A percentile compares a stretch with the other conserved stretches of the same genome.
These are phyloP conservation scores for Chlorodrepanis virens DNA, from an alignment of 2,113 vertebrate species.

Conservation along the genomic window DNA sequence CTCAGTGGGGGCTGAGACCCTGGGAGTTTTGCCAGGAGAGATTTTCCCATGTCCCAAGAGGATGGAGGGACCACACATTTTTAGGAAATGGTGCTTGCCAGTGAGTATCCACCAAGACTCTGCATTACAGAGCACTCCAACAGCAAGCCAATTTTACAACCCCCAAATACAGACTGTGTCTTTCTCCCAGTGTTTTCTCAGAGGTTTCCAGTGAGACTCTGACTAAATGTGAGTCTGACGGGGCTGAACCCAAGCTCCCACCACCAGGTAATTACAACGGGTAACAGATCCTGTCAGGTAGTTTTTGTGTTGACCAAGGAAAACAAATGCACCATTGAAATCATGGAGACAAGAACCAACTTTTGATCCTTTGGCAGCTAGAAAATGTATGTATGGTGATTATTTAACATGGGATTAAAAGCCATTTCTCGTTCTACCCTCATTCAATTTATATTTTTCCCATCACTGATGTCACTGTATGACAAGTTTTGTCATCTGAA, in stretches of 20 bases:
- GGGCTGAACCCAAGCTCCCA: not conserved
- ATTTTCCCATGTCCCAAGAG: not conserved
- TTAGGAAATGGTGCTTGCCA: not conserved
- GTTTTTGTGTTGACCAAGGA: not conserved
- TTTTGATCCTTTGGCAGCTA: not conserved
- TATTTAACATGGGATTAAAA: not conserved
- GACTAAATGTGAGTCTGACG: not conserved
- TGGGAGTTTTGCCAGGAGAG: not conserved
- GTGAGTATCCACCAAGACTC: not conserved
- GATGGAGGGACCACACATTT: not conserved
- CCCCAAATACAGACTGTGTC: not conserved
- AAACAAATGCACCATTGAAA: not conserved
- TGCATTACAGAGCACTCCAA: not conserved
- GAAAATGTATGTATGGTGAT: not conserved
- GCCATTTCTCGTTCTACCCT: not conserved
- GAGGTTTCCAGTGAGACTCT: not conserved
- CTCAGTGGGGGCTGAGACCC: not conserved
- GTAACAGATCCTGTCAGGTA: not conserved
- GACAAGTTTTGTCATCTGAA: not conserved
- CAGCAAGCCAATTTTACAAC: not conserved
- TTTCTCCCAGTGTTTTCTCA: not conserved
- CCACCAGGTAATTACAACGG: not conserved
- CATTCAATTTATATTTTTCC: not conserved
- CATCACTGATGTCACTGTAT: not conserved
- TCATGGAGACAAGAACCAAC: not conserved